Conservation (phyloP, 2,113 vertebrate genomes). For the Myodes glareolus region DNA sequence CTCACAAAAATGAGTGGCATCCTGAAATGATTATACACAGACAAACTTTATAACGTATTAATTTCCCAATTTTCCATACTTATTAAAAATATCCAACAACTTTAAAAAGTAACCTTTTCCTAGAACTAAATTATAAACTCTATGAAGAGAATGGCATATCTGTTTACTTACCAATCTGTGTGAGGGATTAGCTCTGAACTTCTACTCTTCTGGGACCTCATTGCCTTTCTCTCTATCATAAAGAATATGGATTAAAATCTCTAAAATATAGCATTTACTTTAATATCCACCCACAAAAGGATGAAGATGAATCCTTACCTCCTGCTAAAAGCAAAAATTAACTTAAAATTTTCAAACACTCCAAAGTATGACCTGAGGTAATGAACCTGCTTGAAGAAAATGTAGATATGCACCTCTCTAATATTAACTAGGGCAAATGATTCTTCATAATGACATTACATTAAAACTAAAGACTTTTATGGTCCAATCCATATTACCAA, state of each 20-base stretch:
- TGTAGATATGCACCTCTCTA: neutral
- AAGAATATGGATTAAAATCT: neutral
- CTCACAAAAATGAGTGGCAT: slow-evolving; percentile 7
- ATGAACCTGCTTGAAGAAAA: neutral
- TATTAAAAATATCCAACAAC: neutral
- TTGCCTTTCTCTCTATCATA: neutral
- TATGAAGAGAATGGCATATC: neutral
- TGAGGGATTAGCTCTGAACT: neutral
- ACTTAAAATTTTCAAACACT: neutral
- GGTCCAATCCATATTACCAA: neutral
- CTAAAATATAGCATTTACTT: neutral
- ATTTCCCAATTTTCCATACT: neutral
- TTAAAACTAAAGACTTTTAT: neutral
- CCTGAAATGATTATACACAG: slow-evolving; percentile 11
- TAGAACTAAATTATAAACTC: neutral
- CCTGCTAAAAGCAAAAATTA: neutral
- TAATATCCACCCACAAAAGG: neutral
- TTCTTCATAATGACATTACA: neutral
- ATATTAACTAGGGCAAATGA: neutral
- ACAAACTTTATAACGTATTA: neutral
- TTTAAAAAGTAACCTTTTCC: neutral
- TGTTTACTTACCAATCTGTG: neutral
- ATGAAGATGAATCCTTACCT: neutral
- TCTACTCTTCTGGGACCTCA: neutral
- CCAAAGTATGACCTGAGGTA: neutral